These are phyloP conservation scores for Pipra filicauda DNA, from an alignment of 2,113 vertebrate genomes.

Conservation along the genomic window DNA sequence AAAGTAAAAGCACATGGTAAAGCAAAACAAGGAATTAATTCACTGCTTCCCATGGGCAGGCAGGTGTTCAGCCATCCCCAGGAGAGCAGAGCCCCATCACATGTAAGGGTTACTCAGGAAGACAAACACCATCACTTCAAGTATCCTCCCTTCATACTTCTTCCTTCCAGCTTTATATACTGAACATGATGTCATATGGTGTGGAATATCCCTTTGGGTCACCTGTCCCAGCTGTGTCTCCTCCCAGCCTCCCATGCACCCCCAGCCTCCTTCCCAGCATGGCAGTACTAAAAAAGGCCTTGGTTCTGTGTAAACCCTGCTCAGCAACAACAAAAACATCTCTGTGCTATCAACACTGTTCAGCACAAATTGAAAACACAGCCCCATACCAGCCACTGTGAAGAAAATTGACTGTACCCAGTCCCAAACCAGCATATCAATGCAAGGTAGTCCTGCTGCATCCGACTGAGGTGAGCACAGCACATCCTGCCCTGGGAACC, in stretches of 20 bases:
- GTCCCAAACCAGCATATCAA: neutral
- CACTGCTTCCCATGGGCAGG: neutral
- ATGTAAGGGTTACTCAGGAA: neutral
- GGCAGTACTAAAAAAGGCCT: neutral
- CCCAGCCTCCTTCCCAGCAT: neutral
- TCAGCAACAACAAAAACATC: neutral
- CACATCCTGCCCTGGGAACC: neutral
- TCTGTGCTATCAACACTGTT: neutral
- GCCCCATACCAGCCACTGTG: rapidly evolving
- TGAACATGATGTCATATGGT: rapidly evolving
- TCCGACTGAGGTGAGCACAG: rapidly evolving
- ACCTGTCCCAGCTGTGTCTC: neutral
- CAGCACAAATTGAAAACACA: neutral
- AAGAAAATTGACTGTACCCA: neutral
- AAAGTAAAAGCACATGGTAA: neutral
- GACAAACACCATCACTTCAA: neutral
- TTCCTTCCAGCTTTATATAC: neutral
- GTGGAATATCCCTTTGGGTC: neutral
- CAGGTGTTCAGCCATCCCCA: neutral
- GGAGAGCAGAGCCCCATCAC: neutral
- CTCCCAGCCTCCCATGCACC: neutral
- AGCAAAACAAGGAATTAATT: neutral
- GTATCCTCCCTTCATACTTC: neutral
- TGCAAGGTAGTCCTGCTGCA: rapidly evolving
- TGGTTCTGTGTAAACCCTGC: neutral